Conservation (phyloP, 2,888 invertebrate species). For the Caenorhabditis auriculariae region DNA sequence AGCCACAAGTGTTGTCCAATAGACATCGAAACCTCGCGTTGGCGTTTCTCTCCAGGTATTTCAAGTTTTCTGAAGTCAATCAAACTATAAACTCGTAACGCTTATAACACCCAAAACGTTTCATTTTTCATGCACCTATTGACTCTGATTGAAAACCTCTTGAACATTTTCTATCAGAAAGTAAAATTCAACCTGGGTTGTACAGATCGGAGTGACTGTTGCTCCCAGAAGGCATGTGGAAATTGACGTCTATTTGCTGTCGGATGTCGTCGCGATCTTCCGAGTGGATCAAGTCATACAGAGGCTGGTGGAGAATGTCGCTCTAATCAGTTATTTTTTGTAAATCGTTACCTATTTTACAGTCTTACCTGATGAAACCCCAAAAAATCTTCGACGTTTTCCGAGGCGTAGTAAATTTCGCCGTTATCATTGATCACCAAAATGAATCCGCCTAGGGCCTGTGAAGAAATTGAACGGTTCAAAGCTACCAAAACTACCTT, state of each 20-base stretch:
- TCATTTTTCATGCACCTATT: neutral
- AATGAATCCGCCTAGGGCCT: constrained; percentile 98
- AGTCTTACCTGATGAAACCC: constrained; percentile 95
- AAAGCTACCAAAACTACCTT: constrained; percentile 24
- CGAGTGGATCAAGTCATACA: constrained; percentile 98
- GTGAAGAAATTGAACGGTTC: constrained; percentile 58
- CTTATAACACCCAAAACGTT: no score
- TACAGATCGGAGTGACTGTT: constrained; percentile 84
- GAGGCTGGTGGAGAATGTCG: constrained; percentile 98
- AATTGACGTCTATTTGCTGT: constrained; percentile 44
- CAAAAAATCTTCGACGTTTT: constrained; percentile 98
- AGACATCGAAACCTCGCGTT: constrained; percentile 98
- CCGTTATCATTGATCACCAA: constrained; percentile 93
- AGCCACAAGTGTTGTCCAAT: constrained; percentile 97
- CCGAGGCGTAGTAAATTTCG: constrained; percentile 98
- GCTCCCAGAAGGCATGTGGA: constrained; percentile 65
- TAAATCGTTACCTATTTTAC: neutral
- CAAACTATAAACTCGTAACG: no score
- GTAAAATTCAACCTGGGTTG: constrained; percentile 70
- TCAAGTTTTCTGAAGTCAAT: constrained; percentile 34
- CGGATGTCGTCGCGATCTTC: constrained; percentile 88
- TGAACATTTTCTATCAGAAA: no score
- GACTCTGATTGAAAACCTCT: neutral
- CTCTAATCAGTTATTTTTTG: constrained; percentile 71
- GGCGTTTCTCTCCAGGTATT: constrained; percentile 83